Base-by-base conservation (phyloP, 2,888 invertebrate species). In the Lasioglossum figueresi region DNA sequence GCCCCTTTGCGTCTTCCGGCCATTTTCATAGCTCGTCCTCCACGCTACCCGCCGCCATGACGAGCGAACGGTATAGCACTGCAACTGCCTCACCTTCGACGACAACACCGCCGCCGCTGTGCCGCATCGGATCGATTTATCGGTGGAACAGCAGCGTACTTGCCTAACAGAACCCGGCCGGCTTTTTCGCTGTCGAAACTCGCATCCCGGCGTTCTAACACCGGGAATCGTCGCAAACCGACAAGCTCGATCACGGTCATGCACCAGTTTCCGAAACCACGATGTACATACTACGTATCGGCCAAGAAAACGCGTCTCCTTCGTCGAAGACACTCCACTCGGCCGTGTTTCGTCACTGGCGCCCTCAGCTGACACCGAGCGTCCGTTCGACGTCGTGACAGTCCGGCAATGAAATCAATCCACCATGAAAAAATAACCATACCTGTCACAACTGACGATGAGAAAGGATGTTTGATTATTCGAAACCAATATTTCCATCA, bases 1-100 rank as follows among this genome's bases (percentile, higher is more conserved):
- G 31, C 79, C 81, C 80, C 80, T 70, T 80, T 48, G 83, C 85
- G 81, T 88, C 91, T 88, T 89, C 88, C 91, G 89, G 88, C 87
- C 91, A 88, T 89, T 87, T 88, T 90, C 86, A 90, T 88, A 82
- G 90, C 79, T 88, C 84, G 88, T 90, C 90, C 88, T 85, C 86
- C 78, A 76, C 74, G 83, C 84, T 82, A 86, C 84, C 72, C 74
- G 83, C 84, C 83, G 88, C 85, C 90, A 88, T 90, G 82, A 82
- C 82, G 83, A 86, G 84, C 59, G 59, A 75, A 80, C 80, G 79
- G 75, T 85, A 79, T 77, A 75, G 63, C 74, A 43, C 37, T 82
- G 76, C 86, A 76, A 80, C 78, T 45, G 74, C 76, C 59, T 82
- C 80, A 80, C 78, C 84, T 85, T 83, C 66, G 74, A 31, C 48